Base-by-base conservation (phyloP, 2,888 invertebrate genomes). In the Spodoptera littoralis region DNA sequence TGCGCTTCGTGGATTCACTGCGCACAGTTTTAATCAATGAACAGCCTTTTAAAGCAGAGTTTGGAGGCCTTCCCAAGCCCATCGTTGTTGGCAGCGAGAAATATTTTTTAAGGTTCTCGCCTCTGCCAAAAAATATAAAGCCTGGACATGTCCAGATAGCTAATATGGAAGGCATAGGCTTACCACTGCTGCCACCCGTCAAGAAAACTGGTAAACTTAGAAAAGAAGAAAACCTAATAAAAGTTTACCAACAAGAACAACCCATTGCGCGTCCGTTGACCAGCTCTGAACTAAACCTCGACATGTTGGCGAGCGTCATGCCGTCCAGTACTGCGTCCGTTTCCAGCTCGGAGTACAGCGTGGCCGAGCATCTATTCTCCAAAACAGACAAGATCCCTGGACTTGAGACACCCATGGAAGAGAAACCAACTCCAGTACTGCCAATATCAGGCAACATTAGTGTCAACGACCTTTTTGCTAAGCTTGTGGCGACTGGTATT, bases 391-490 rank as follows among this genome's bases (percentile, higher is more conserved):
- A 83, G 44, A 94, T 93, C 27, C 94, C 95, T 0, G 95, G 94
- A 0, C 74, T 95, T 0, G 94, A 92, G 44, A 83, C 88, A 0
- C 85, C 89, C 0, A 59, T 80, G 0, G 89, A 90, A 0, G 91
- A 92, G 56, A 90, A 90, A 44, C 89, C 91, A 0, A 68, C 84
- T 36, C 73, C 73, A 1, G 42, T 65, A 11, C 62, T 90, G 13
- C 89, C 90, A 22, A 77, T 88, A 36, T 84, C 94, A 0, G 87
- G 90, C 24, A 89, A 91, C 60, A 88, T 96, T 3, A 97, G 98
- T 82, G 97, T 99, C 27, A 97, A 96, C 68, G 98, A 98, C 75
- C 92, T 99, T 36, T 97, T 98, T 85, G 97, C 97, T 69, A 98
- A 98, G 88, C 91, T 99, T 8, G 96, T 98, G 1, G 97, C 97